A percentile compares a stretch with the other conserved stretches of the same genome.
Evolutionary conservation across 2,888 invertebrate genomes (phyloP).

Genomic region (Limenitis arthemis): DNA sequence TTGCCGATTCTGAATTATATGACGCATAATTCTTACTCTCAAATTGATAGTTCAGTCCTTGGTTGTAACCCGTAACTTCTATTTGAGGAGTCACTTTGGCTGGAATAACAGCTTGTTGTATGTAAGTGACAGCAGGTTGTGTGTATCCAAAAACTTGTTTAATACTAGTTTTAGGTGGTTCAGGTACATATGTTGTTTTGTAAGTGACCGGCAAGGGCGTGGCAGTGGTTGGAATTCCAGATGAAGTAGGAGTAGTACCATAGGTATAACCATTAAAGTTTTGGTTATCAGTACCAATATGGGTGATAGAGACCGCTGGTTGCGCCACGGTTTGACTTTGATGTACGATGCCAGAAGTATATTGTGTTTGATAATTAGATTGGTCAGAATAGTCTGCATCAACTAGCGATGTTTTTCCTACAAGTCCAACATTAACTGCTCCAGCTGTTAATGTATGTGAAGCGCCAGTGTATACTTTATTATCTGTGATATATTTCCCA

Average conservation of each 20-base stretch:
- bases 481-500: constrained; percentile 46
- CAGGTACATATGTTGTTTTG: constrained; percentile 52
- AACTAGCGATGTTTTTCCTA: constrained; percentile 61
- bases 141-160: constrained; percentile 60
- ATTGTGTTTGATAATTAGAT: constrained; percentile 35
- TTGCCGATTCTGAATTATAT: constrained; percentile 19
- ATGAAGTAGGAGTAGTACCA: constrained; percentile 57
- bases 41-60: constrained; percentile 42
- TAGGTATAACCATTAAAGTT: constrained; percentile 51
- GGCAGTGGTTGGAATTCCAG: constrained; percentile 57
- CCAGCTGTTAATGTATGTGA: constrained; percentile 61
- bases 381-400: constrained; percentile 48
- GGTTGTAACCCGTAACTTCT: constrained; percentile 41
- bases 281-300: constrained; percentile 48
- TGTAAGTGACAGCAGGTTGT: constrained; percentile 57
- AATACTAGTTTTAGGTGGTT: constrained; percentile 51
- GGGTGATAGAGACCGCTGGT: constrained; percentile 53
- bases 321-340: constrained; percentile 45
- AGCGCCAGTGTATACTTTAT: constrained; percentile 46
- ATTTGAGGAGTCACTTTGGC: constrained; percentile 44
- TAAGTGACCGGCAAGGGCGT: constrained; percentile 56
- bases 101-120: constrained; percentile 49
- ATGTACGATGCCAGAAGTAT: constrained; percentile 21
- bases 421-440: constrained; percentile 61
- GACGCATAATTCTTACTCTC: constrained; percentile 32